Evolutionary conservation across 2,888 invertebrate genomes (phyloP), one percentile per base, ranked within the genome.

Genomic region (Pyrocoelia pectoralis): DNA sequence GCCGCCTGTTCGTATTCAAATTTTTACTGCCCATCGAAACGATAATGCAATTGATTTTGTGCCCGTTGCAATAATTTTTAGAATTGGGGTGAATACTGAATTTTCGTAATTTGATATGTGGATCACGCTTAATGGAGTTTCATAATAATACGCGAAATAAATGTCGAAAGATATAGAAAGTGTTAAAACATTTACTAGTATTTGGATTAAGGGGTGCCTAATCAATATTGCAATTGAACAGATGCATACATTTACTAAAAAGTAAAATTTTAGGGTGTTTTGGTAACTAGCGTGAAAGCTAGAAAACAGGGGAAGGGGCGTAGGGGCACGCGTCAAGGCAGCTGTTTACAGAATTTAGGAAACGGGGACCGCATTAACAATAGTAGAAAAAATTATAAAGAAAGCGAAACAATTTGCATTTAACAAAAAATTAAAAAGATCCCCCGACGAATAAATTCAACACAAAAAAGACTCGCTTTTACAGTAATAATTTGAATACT

Each of bases 301-400:
- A 49, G 52, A 64, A 48, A 66, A 59, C 40, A 29, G 60, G 53
- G 59, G 67, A 57, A 67, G 62, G n/a, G 63, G 65, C 53, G 62
- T 24, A 52, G 59, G 58, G 56, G 56, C 74, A 76, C 74, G 75
- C 72, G 74, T 61, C 68, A 65, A 65, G 69, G 79, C 80, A 80
- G 80, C 77, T 80, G 81, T 81, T 80, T 80, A 77, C 78, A 74
- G 73, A 80, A 79, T 78, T 78, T 77, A 74, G 79, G 77, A 80
- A 81, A 80, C 72, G 68, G 75, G 80, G 77, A 76, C 74, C 64
- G 68, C 72, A 72, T 68, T 70, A 67, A 73, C 74, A 77, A 75
- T 73, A 69, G 72, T 67, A 72, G 70, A 73, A 76, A 72, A 76
- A 75, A 74, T 74, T 73, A 65, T 73, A 78, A 77, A 75, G 74